A percentile compares a stretch with the other conserved stretches of the same genome.
These are phyloP conservation scores for Cheiracanthium punctorium DNA, from an alignment of 2,888 invertebrate species.

Conservation along the genomic window DNA sequence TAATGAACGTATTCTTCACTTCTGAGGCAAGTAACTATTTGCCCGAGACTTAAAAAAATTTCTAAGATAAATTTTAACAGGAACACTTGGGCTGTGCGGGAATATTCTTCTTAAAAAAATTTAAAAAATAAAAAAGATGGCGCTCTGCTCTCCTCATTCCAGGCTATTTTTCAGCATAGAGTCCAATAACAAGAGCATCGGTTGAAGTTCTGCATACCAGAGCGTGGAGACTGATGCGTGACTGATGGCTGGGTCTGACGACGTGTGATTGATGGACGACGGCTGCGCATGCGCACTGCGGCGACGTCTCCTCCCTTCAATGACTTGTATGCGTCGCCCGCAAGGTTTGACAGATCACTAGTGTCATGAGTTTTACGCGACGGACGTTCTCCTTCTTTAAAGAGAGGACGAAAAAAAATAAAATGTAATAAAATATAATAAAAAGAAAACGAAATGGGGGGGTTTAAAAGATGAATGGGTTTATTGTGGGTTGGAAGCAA, in stretches of 20 bases:
- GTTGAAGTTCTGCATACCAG: slow-evolving; percentile 30
- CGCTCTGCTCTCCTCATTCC: neutral
- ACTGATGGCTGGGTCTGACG: slow-evolving; percentile 49
- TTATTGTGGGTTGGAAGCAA: slow-evolving; percentile 50
- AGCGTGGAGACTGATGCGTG: slow-evolving; percentile 39
- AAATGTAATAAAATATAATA: slow-evolving; percentile 41
- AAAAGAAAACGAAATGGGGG: slow-evolving; percentile 27
- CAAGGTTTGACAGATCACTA: slow-evolving; percentile 60
- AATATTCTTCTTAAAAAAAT: neutral
- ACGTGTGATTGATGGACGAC: slow-evolving; percentile 50
- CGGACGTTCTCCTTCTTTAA: slow-evolving; percentile 42
- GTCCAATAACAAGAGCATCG: neutral
- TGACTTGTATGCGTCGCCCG: slow-evolving; percentile 34
- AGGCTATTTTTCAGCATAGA: neutral
- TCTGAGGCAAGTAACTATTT: no score
- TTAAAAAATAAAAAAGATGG: neutral
- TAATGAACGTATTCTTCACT: no score
- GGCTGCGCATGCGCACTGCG: slow-evolving; percentile 39
- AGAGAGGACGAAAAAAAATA: slow-evolving; percentile 23
- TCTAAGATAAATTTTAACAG: no score
- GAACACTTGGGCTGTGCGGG: no score
- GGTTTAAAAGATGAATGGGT: slow-evolving; percentile 53
- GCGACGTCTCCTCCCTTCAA: neutral
- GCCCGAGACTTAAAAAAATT: no score
- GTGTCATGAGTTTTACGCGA: slow-evolving; percentile 33